phyloP scores from a whole-genome alignment of 2,797 vertebrate genomes.

The Loriculus beryllinus region DNA sequence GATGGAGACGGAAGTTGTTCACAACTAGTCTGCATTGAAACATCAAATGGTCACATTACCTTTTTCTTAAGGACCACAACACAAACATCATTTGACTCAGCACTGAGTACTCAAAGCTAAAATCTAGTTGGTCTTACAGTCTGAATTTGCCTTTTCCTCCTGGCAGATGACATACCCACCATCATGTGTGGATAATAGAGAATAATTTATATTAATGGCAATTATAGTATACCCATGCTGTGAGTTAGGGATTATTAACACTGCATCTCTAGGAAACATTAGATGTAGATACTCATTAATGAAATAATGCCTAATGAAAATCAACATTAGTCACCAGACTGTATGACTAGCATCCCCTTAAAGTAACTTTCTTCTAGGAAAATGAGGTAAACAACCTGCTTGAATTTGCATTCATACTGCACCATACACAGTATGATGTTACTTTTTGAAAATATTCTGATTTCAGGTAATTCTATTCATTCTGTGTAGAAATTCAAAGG shows the following conservation, averaged over 20 bases:
- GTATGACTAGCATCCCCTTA: background rate
- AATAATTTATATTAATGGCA: background rate
- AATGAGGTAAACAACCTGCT: background rate
- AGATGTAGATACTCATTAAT: background rate
- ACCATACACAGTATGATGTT: background rate
- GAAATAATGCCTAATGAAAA: background rate
- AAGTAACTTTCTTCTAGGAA: background rate
- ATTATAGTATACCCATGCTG: background rate
- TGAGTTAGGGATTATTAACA: background rate
- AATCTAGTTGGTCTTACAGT: background rate
- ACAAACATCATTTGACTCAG: background rate
- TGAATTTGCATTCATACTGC: background rate
- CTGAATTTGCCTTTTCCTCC: background rate
- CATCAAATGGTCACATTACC: background rate
- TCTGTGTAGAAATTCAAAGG: background rate
- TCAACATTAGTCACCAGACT: background rate
- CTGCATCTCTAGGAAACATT: background rate
- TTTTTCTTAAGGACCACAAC: background rate
- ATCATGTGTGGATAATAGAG: background rate
- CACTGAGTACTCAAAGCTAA: background rate
- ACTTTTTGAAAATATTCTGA: background rate
- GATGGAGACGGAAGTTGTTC: background rate
- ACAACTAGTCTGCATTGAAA: background rate
- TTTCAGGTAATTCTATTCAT: background rate
- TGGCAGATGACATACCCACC: background rate